Evolutionary conservation across 2,113 vertebrate species (phyloP).

Genomic region (Emydura subglobosa): DNA sequence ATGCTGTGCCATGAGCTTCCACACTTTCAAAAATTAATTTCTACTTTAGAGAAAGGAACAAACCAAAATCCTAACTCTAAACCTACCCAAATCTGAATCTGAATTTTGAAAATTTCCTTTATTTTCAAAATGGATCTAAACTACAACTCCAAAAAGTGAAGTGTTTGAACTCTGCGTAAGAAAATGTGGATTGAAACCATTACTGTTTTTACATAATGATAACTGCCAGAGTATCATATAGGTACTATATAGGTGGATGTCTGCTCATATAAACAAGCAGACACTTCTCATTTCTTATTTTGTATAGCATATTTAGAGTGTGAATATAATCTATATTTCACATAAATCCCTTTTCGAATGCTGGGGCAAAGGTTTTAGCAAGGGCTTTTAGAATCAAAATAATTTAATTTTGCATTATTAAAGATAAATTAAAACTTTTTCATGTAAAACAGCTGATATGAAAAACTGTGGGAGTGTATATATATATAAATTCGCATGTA

Average conservation of each 20-base stretch:
- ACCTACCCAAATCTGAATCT: not conserved
- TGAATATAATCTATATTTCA: not conserved
- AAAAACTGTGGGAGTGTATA: not conserved
- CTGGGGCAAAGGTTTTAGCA: not conserved
- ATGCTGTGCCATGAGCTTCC: not conserved
- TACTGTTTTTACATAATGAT: not conserved
- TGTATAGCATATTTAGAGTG: not conserved
- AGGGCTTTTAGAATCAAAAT: rapidly evolving
- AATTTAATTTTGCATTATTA: not conserved
- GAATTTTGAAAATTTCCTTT: not conserved
- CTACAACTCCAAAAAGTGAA: not conserved
- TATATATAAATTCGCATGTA: not conserved
- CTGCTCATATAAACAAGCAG: not conserved
- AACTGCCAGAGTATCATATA: not conserved
- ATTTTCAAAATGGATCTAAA: not conserved
- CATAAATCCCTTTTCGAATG: not conserved
- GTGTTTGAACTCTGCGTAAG: not conserved
- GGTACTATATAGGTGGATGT: not conserved
- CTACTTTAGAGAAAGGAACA: not conserved
- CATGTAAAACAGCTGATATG: not conserved
- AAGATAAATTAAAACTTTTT: not conserved
- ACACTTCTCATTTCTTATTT: not conserved
- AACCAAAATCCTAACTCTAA: not conserved
- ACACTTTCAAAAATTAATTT: not conserved
- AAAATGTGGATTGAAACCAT: not conserved